A percentile compares a stretch with the other conserved stretches of the same genome.
These are phyloP conservation scores for Drosophila ohnishii DNA, from an alignment of 1,140 invertebrate species.

Conservation along the genomic window DNA sequence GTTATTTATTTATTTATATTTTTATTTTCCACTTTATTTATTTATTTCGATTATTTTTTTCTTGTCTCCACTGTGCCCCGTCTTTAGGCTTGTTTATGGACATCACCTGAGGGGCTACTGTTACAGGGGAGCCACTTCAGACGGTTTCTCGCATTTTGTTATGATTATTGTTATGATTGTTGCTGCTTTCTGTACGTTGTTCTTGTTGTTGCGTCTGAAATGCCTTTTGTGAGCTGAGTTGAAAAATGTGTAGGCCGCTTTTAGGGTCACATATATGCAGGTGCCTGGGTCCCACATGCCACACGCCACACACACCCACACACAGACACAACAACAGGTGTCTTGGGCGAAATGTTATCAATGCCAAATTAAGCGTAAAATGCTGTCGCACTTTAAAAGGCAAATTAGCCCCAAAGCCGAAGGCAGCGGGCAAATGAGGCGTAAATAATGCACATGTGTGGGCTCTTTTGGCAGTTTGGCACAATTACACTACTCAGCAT, in stretches of 20 bases:
- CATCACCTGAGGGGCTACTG: slow-evolving; percentile 21
- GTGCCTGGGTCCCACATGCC: background rate
- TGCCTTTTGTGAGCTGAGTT: slow-evolving; percentile 45
- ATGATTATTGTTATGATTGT: slow-evolving; percentile 69
- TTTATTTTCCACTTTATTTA: background rate
- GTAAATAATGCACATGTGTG: slow-evolving; percentile 60
- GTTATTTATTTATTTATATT: background rate
- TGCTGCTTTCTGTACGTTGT: slow-evolving; percentile 25
- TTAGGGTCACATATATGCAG: slow-evolving; percentile 30
- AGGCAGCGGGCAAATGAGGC: slow-evolving; percentile 60
- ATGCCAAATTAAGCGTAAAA: slow-evolving; percentile 77
- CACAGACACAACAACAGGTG: slow-evolving; percentile 51
- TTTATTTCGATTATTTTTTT: background rate
- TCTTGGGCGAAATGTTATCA: slow-evolving; percentile 60
- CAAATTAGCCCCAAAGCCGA: slow-evolving; percentile 50
- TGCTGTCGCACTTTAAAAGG: slow-evolving; percentile 67
- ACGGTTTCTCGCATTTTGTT: slow-evolving; percentile 58
- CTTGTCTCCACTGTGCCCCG: slow-evolving; percentile 8
- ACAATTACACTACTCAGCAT: slow-evolving; percentile 16
- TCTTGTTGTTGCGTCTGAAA: slow-evolving; percentile 30
- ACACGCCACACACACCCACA: background rate
- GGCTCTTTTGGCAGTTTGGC: slow-evolving; percentile 9
- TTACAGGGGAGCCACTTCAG: slow-evolving; percentile 36
- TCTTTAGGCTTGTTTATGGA: background rate
- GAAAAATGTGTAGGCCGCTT: slow-evolving; percentile 56